A percentile compares a stretch with the other conserved stretches of the same genome.
These are phyloP conservation scores for Halocaridina rubra DNA, from an alignment of 2,888 invertebrate genomes.

Conservation along the genomic window DNA sequence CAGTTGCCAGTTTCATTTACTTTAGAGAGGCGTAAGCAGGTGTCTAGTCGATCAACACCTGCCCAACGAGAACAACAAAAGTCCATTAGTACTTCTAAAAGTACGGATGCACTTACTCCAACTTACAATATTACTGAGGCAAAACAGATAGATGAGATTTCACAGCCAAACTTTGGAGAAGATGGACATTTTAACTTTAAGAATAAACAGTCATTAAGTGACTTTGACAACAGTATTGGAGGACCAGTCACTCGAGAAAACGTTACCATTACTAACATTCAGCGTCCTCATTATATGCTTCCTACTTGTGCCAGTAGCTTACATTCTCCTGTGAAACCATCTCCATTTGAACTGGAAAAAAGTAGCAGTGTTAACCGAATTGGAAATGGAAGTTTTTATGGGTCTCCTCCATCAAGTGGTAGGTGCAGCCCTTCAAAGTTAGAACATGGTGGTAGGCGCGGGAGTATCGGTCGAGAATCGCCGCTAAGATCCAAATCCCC, in stretches of 20 bases:
- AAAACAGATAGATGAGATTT: neutral
- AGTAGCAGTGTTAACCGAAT: conserved; percentile 21
- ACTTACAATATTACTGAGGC: neutral
- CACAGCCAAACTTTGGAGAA: neutral
- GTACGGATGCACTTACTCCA: neutral
- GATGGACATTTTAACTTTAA: neutral
- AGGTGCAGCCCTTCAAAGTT: conserved; percentile 48
- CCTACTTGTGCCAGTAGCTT: conserved; percentile 41
- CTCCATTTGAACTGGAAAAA: conserved; percentile 39
- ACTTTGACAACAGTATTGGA: neutral
- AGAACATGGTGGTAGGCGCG: conserved; percentile 35
- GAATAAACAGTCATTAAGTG: neutral
- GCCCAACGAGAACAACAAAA: neutral
- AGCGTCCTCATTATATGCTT: conserved; percentile 47
- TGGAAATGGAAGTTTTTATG: conserved; percentile 23
- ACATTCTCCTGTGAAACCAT: conserved; percentile 29
- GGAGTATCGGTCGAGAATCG: conserved; percentile 46
- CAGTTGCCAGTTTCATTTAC: conserved; percentile 59
- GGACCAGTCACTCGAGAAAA: too few relatives aligned
- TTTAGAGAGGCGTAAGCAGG: conserved; percentile 40
- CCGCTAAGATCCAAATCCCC: conserved; percentile 39
- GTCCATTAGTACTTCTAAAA: neutral
- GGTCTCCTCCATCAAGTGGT: conserved; percentile 41
- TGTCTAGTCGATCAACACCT: neutral
- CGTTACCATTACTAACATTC: neutral